Base-by-base conservation (phyloP, 2,113 vertebrate genomes). In the Poeciliopsis retropinna region DNA sequence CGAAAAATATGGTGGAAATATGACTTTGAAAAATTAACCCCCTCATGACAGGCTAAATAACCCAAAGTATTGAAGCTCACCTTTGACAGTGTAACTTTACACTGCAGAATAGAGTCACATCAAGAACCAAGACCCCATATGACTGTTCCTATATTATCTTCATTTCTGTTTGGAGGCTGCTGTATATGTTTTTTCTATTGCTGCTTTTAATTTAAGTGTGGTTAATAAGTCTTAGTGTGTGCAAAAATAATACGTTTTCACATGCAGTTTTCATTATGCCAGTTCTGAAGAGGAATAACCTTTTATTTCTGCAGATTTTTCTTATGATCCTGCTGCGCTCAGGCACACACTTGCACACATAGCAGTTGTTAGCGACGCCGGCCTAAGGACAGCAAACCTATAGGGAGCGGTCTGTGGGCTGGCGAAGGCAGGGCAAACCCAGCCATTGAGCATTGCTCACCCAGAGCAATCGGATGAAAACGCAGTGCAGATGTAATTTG, bases 401-500 rank as follows among this genome's bases (percentile, higher is more conserved):
- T 92, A 87, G 95, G 95, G 95, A 95, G 80, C 82, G 75, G 86
- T 77, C 71, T 80, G 69, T 32, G 72, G 79, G 86, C 82, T 60
- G 79, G 77, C 54, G 11, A 66, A 89, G 83, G 85, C 78, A 65
- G 65, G 85, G 75, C 80, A 64, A 66, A 79, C 81, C 87, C 76
- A 70, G 77, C 85, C 75, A 89, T 67, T 96, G 95, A 97, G 96
- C 96, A 96, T 95, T 97, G 97, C 95, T 98, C 97, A 97, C 96
- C 95, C 95, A 92, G 94, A 96, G 96, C 96, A 94, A 97, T 97
- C 94, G 96, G 97, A 97, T 96, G 96, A 98, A 98, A 98, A 98
- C 96, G 96, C 97, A 97, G 97, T 97, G 98, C 97, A 99, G 97
- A 99, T 98, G 97, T 99, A 99, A 99, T 99, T 99, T 98, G 97